Evolutionary conservation across 1,140 invertebrate species (phyloP).

Genomic region (Acyrthosiphon pisum): DNA sequence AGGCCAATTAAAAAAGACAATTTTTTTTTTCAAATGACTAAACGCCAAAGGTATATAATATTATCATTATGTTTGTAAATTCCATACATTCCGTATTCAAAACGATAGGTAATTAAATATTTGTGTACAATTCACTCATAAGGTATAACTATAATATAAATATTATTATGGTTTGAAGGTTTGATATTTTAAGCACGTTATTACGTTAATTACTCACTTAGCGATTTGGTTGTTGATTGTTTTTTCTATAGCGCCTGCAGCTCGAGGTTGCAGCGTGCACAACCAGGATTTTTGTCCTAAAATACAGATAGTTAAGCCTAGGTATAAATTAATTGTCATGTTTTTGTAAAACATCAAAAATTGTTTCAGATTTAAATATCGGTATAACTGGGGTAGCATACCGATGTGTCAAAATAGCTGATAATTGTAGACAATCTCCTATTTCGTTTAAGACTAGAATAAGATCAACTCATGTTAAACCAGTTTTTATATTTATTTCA

Average conservation of each 20-base stretch:
- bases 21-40: neutral
- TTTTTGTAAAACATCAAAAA: neutral
- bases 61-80: neutral
- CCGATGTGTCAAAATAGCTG: neutral
- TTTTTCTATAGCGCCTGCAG: neutral
- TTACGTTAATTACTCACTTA: neutral
- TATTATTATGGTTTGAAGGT: conserved; percentile 18
- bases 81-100: neutral
- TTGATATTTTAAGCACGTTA: conserved; percentile 12
- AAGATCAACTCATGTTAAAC: neutral
- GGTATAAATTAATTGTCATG: neutral
- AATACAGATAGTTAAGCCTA: neutral
- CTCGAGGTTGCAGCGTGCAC: neutral
- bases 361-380: neutral
- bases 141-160: neutral
- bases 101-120: neutral
- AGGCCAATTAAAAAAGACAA: neutral
- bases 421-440: too few relatives aligned
- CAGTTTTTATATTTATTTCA: neutral
- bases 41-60: neutral
- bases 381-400: neutral
- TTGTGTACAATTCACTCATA: neutral
- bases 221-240: neutral
- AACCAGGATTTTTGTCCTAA: neutral
- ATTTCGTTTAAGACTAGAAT: neutral